Percentiles rank a stretch among this genome's conserved stretches.
Conservation (phyloP, 2,797 vertebrate genomes). For the Enteromius fasciolatus region DNA sequence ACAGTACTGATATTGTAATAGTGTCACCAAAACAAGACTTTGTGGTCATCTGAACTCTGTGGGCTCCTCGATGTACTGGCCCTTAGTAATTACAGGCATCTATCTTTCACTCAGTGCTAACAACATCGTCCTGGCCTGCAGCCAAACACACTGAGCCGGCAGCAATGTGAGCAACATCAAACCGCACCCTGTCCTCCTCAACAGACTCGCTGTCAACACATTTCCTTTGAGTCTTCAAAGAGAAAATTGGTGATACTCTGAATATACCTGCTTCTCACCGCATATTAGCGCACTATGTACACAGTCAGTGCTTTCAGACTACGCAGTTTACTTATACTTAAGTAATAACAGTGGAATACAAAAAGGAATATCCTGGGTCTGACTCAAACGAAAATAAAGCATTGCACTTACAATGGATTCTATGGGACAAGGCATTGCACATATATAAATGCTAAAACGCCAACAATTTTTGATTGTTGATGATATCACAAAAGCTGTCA, state of each 20-base stretch:
- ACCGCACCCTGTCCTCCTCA: conserved; percentile 32
- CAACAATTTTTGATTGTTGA: not conserved
- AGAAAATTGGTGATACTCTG: conserved; percentile 27
- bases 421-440: not conserved
- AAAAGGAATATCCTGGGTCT: not conserved
- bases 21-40: conserved; percentile 1
- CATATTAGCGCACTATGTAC: not conserved
- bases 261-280: conserved; percentile 15
- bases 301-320: not conserved
- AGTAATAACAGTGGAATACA: not conserved
- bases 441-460: not conserved
- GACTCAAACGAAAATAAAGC: not conserved
- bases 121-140: conserved; percentile 62
- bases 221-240: conserved; percentile 39
- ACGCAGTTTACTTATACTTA: not conserved
- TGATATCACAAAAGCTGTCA: not conserved
- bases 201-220: conserved; percentile 34
- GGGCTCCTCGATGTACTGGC: conserved; percentile 21
- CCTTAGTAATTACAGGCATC: conserved; percentile 61
- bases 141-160: conserved; percentile 56
- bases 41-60: conserved; percentile 29
- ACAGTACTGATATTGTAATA: not conserved
- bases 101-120: conserved; percentile 55
- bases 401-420: not conserved
- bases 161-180: conserved; percentile 44